Conservation (phyloP, 2,113 vertebrate genomes). For the Cettia cetti region DNA sequence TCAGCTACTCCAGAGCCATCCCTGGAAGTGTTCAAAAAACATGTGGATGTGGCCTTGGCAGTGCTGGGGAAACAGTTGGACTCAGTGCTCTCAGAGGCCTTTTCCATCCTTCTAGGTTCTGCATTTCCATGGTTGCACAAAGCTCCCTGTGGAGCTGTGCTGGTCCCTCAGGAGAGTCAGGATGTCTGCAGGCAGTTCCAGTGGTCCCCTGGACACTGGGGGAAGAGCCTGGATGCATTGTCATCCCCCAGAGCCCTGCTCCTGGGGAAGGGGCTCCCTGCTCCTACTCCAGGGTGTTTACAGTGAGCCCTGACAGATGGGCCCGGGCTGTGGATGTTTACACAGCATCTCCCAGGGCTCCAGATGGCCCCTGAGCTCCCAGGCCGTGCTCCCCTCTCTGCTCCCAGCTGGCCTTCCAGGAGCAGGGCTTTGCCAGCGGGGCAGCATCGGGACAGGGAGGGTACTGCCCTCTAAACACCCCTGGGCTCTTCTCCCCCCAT, state of each 20-base stretch:
- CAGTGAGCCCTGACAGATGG: background rate
- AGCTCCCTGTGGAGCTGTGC: background rate
- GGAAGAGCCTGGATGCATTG: fast-evolving
- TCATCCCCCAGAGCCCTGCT: background rate
- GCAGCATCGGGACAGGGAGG: fast-evolving
- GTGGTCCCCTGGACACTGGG: fast-evolving
- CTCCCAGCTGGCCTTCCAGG: background rate
- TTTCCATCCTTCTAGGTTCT: background rate
- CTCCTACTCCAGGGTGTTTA: background rate
- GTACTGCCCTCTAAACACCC: background rate
- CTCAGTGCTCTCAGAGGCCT: background rate
- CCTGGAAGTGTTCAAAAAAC: background rate
- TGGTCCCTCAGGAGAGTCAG: fast-evolving
- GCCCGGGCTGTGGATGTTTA: background rate
- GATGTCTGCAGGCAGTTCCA: background rate
- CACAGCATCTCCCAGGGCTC: background rate
- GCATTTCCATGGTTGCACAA: background rate
- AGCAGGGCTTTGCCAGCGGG: fast-evolving
- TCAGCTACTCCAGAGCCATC: background rate
- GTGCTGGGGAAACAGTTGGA: background rate
- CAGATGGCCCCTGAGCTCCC: background rate
- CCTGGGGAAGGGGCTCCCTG: background rate
- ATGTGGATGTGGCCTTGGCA: background rate
- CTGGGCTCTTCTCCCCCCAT: fast-evolving
- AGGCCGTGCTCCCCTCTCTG: background rate